Percentiles rank a stretch among this genome's conserved stretches.
Conservation (phyloP, 2,888 invertebrate species). For the Cybosia mesomella region DNA sequence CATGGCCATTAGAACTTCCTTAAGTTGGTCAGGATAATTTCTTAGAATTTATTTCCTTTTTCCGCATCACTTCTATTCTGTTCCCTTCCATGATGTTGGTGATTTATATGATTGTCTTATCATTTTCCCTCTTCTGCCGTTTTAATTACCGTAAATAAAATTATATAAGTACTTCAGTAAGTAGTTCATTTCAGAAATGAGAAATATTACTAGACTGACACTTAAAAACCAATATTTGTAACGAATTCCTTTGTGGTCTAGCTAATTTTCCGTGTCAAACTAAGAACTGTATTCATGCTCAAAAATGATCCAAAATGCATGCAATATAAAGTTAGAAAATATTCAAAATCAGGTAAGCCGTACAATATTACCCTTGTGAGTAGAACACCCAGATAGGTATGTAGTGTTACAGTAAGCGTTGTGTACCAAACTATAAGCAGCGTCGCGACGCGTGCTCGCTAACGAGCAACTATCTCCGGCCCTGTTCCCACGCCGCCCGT, state of each 20-base stretch:
- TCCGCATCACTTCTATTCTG: no score
- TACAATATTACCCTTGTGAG: neutral
- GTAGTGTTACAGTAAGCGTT: constrained; percentile 56
- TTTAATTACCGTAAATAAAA: no score
- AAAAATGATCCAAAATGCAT: neutral
- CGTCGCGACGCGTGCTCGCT: constrained; percentile 71
- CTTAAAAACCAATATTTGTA: neutral
- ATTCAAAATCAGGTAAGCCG: neutral
- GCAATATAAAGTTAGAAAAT: neutral
- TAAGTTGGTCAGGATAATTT: no score
- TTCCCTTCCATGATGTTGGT: no score
- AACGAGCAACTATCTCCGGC: constrained; percentile 84
- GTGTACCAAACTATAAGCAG: constrained; percentile 28
- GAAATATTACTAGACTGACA: no score
- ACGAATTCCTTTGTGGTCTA: neutral
- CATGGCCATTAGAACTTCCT: no score
- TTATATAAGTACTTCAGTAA: no score
- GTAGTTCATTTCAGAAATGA: neutral
- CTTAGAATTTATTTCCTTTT: no score
- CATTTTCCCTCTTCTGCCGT: no score
- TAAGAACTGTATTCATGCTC: no score
- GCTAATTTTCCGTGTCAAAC: no score
- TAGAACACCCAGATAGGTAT: constrained; percentile 17
- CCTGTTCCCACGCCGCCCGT: constrained; percentile 77
- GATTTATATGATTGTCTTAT: no score